Percentiles rank a stretch among this genome's conserved stretches.
These are phyloP conservation scores for Ivindomyrus marchei DNA, from an alignment of 2,113 vertebrate genomes.

Conservation along the genomic window DNA sequence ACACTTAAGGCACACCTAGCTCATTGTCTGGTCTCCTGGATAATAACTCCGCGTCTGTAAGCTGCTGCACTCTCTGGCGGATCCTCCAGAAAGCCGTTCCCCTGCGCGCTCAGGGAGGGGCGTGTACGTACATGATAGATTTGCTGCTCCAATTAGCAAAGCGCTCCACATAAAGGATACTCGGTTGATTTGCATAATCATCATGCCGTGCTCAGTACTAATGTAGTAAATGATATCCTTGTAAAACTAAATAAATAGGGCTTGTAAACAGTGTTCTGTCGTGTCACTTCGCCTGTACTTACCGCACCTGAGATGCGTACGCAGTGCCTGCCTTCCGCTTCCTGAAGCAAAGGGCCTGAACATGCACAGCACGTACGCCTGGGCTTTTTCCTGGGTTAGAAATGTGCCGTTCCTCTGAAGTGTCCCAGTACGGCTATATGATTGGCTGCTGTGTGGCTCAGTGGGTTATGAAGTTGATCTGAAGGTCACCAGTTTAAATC, in stretches of 20 bases:
- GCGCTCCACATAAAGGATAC: background rate
- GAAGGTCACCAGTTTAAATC: background rate
- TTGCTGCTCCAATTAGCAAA: conserved; percentile 2
- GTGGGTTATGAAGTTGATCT: background rate
- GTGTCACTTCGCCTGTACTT: background rate
- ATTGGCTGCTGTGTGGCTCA: background rate
- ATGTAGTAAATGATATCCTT: conserved; percentile 9
- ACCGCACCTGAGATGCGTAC: background rate
- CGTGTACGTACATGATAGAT: background rate
- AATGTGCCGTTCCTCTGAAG: background rate
- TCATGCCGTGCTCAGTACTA: background rate
- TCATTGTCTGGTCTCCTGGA: background rate
- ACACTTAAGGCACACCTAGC: background rate
- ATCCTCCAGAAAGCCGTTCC: background rate
- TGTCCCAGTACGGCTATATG: background rate
- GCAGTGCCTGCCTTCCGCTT: background rate
- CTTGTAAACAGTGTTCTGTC: conserved; percentile 2
- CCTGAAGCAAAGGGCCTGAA: background rate
- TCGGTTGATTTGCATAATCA: background rate
- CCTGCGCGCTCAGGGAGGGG: background rate
- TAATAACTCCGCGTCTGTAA: background rate
- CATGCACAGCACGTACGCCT: background rate
- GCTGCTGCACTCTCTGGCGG: background rate
- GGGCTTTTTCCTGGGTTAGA: background rate
- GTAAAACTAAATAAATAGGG: conserved; percentile 7